Conservation (phyloP, 2,888 invertebrate genomes). For the Pachymerium ferrugineum region DNA sequence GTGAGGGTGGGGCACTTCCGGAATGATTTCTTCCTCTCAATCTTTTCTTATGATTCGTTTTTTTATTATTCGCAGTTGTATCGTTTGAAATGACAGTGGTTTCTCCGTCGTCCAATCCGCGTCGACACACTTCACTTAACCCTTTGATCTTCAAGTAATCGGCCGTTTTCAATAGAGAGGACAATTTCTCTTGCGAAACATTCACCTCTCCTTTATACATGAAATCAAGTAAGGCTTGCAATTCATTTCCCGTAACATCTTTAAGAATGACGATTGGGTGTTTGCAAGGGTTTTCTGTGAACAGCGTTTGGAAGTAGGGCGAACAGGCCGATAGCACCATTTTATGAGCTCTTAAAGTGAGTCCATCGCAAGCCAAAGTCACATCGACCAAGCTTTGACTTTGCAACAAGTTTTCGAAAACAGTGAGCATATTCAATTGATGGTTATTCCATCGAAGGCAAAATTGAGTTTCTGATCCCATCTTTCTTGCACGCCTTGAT, state of each 20-base stretch:
- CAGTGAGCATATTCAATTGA: constrained; percentile 79
- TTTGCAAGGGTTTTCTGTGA: constrained; percentile 86
- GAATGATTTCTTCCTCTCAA: not conserved
- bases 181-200: constrained; percentile 81
- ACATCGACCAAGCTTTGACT: constrained; percentile 87
- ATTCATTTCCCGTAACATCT: constrained; percentile 83
- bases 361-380: constrained; percentile 79
- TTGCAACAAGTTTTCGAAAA: constrained; percentile 80
- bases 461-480: constrained; percentile 67
- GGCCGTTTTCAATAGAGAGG: constrained; percentile 81
- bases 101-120: not conserved
- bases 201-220: constrained; percentile 96
- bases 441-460: constrained; percentile 90
- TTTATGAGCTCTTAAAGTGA: constrained; percentile 76
- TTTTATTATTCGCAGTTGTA: not conserved
- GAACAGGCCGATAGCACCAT: constrained; percentile 87
- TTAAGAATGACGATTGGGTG: constrained; percentile 89
- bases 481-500: not conserved
- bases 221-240: constrained; percentile 82
- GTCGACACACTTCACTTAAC: constrained; percentile 62
- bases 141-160: constrained; percentile 89
- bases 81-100: not conserved
- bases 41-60: not conserved
- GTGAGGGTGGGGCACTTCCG: not conserved
- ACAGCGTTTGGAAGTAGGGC: constrained; percentile 78